These are phyloP conservation scores for Macropus fuliginosus DNA, from an alignment of 2,797 vertebrate species.

Conservation along the genomic window DNA sequence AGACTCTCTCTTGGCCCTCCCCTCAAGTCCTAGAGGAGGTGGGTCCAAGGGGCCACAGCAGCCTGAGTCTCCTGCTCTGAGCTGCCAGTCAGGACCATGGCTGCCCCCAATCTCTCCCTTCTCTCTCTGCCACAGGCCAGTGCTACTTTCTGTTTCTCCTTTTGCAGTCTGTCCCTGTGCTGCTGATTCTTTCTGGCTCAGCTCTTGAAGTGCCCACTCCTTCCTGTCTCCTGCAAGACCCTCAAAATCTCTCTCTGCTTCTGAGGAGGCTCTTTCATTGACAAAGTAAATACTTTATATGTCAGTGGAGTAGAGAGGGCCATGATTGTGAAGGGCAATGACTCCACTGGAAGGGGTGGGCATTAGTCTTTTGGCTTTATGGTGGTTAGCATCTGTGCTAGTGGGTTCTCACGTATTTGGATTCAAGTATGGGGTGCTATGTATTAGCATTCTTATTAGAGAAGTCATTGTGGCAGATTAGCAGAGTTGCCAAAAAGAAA, in stretches of 20 bases:
- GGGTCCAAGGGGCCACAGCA: not conserved
- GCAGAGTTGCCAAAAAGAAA: not conserved
- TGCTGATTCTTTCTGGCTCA: not conserved
- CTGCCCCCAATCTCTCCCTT: not conserved
- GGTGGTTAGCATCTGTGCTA: too few relatives aligned
- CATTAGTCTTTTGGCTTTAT: too few relatives aligned
- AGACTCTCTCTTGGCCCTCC: too few relatives aligned
- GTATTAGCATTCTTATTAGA: not conserved
- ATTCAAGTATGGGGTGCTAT: not conserved
- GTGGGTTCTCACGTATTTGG: too few relatives aligned
- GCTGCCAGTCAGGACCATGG: not conserved
- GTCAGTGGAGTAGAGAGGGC: too few relatives aligned
- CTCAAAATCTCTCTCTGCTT: not conserved
- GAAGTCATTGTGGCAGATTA: not conserved
- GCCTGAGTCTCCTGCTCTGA: not conserved
- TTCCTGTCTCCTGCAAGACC: not conserved
- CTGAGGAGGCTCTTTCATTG: not conserved
- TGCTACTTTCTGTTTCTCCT: not conserved
- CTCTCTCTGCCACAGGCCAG: not conserved
- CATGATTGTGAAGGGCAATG: too few relatives aligned
- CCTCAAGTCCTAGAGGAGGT: not conserved
- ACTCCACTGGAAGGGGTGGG: too few relatives aligned
- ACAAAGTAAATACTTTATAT: not conserved
- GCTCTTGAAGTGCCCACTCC: not conserved
- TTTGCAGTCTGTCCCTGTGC: not conserved